A percentile compares a stretch with the other conserved stretches of the same genome.
These are phyloP conservation scores for Physocephala rufipes DNA, from an alignment of 2,888 invertebrate species.

Conservation along the genomic window DNA sequence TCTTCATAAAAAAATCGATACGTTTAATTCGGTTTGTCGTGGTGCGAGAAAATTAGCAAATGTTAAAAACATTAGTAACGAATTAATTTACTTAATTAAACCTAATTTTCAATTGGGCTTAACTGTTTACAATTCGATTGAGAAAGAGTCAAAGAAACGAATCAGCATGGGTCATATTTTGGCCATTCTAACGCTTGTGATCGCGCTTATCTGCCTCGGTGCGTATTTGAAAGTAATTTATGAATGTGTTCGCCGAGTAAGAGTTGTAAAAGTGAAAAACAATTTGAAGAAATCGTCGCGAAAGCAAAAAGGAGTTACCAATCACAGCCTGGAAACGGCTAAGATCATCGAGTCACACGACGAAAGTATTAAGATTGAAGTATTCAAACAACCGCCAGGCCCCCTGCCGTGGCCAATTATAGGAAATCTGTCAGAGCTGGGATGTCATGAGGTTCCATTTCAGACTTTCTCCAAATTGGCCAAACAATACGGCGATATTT, in stretches of 20 bases:
- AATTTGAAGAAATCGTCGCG: conserved; percentile 20
- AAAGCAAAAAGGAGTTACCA: neutral
- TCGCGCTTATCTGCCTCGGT: conserved; percentile 41
- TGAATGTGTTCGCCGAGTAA: conserved; percentile 51
- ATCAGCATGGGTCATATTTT: conserved; percentile 44
- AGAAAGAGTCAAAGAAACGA: neutral
- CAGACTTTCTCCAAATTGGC: conserved; percentile 77
- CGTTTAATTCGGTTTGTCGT: neutral
- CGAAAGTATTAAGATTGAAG: conserved; percentile 12
- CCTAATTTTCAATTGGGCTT: neutral
- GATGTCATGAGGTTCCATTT: conserved; percentile 74
- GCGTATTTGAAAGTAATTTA: conserved; percentile 51
- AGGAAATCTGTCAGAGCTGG: conserved; percentile 76
- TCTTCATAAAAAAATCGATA: neutral
- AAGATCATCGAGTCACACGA: conserved; percentile 13
- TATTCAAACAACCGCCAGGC: conserved; percentile 69
- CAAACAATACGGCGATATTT: conserved; percentile 77
- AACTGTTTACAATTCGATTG: neutral
- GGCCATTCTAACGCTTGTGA: conserved; percentile 38
- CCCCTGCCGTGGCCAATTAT: conserved; percentile 75
- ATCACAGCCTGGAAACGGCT: neutral
- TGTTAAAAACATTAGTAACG: neutral
- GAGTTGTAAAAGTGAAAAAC: conserved; percentile 43
- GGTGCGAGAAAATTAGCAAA: no score
- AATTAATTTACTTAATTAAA: neutral